Base-by-base conservation (phyloP, 2,888 invertebrate species). In the Rugalucina vietnamica region DNA sequence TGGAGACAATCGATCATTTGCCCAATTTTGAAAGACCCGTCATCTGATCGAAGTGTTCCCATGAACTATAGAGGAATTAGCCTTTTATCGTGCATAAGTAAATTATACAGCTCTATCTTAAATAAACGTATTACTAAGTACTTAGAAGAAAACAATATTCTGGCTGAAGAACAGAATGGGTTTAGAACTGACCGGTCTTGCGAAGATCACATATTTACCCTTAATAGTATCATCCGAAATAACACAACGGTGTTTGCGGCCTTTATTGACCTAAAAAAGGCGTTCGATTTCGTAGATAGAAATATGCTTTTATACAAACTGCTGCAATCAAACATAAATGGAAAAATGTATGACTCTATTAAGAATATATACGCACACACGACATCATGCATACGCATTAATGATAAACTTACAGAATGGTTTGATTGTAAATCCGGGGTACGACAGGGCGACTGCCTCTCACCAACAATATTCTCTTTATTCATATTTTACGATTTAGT, bases 21-120 rank as follows among this genome's bases (percentile, higher is more conserved):
- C 36, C 60, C 60, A 24, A 76, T 76, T 34, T 27, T 49, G 34
- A 76, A 76, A 57, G 76, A 76, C n/a, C 1, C 32, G 8, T n/a
- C 57, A 3, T 29, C 43, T n/a, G 76, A 76, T 36, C 32, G 27
- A 60, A 57, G 76, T 14, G n/a, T 75, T 21, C 76, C 76, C 21
- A 21, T 76, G 0, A 76, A 76, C n/a, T 76, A 76, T 32, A 27
- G 76, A 14, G 60, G 60, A 29, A 57, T 60, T 34, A 50, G 37
- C 34, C 37, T 76, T 29, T 37, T 29, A 39, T 76, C 76, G 5
- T 21, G 21, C 14, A 34, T 76, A 21, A 29, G 50, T 0, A 76
- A 76, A 34, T 57, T 76, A 12, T 76, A 57, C 24, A 43, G 3
- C 60, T 1, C 76, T 14, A 1, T 76, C 18, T n/a, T 76, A 4